These are phyloP conservation scores for Sebastes steindachneri DNA, from an alignment of 2,797 vertebrate species.

Conservation along the genomic window DNA sequence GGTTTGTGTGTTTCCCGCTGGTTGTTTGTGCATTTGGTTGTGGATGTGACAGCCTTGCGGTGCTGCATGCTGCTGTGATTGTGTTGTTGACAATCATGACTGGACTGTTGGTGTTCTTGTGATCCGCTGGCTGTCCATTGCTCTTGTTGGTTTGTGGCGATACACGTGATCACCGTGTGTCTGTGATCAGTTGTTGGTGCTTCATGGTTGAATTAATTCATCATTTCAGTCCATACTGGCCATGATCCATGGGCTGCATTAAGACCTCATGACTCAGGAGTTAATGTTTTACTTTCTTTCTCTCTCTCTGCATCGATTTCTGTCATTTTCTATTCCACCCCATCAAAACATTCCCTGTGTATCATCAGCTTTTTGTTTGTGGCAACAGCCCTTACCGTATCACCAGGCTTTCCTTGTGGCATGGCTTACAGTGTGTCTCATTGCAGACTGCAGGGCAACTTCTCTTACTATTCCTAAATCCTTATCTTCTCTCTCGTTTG, in stretches of 20 bases:
- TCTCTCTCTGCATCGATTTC: neutral
- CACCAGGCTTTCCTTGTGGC: constrained; percentile 13
- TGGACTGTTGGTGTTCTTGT: constrained; percentile 11
- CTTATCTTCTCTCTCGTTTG: constrained; percentile 29
- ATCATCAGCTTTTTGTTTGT: constrained; percentile 24
- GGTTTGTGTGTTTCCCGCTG: neutral
- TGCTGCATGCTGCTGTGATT: constrained; percentile 49
- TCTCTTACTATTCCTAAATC: constrained; percentile 21
- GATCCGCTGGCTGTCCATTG: constrained; percentile 9
- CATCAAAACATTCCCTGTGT: neutral
- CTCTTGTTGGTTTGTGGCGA: constrained; percentile 22
- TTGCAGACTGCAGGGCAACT: neutral
- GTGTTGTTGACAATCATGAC: constrained; percentile 13
- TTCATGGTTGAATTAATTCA: constrained; percentile 7
- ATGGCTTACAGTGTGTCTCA: constrained; percentile 33
- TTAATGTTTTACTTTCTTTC: neutral
- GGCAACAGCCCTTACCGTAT: neutral
- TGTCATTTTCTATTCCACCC: neutral
- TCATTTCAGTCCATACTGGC: neutral
- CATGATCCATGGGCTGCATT: neutral
- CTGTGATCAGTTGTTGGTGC: neutral
- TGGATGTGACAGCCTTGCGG: constrained; percentile 16
- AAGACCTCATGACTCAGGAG: neutral
- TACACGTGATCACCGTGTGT: constrained; percentile 11
- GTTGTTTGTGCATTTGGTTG: constrained; percentile 25